phyloP scores from a whole-genome alignment of 2,888 invertebrate genomes.

The Camponotus fellah region DNA sequence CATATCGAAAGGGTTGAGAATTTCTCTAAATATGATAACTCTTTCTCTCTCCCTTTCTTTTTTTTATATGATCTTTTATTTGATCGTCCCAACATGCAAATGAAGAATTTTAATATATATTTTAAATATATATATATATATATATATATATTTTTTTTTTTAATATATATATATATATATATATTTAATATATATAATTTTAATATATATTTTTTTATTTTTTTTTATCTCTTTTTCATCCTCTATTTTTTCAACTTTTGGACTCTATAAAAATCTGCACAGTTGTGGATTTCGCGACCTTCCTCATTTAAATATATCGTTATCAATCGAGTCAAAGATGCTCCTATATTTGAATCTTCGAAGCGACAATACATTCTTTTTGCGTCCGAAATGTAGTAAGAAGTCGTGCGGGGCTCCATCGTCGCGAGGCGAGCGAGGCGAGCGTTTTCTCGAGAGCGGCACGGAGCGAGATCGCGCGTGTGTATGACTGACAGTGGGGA shows the following conservation, averaged over 20 bases:
- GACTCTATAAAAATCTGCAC: not conserved
- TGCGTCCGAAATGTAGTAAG: conserved; percentile 10
- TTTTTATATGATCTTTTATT: not conserved
- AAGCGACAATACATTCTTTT: not conserved
- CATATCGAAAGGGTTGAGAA: not conserved
- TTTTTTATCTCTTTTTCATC: not conserved
- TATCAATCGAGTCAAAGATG: not conserved
- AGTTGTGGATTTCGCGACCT: not conserved
- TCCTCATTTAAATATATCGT: conserved; percentile 34
- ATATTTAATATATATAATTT: not conserved
- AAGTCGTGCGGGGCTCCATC: not conserved
- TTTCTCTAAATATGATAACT: not conserved
- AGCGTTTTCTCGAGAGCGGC: conserved; percentile 70
- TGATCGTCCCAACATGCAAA: not conserved
- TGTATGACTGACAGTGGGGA: conserved; percentile 74
- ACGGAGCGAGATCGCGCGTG: conserved; percentile 65
- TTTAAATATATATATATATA: too few relatives aligned
- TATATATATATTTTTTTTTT: too few relatives aligned
- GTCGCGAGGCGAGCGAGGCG: conserved; percentile 40
- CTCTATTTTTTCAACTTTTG: not conserved
- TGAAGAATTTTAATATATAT: not conserved
- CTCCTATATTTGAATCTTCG: not conserved
- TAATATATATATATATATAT: too few relatives aligned
- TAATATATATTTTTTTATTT: not conserved
- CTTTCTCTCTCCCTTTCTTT: not conserved